phyloP scores from a whole-genome alignment of 2,797 vertebrate species.

The Cyclura pinguis region DNA sequence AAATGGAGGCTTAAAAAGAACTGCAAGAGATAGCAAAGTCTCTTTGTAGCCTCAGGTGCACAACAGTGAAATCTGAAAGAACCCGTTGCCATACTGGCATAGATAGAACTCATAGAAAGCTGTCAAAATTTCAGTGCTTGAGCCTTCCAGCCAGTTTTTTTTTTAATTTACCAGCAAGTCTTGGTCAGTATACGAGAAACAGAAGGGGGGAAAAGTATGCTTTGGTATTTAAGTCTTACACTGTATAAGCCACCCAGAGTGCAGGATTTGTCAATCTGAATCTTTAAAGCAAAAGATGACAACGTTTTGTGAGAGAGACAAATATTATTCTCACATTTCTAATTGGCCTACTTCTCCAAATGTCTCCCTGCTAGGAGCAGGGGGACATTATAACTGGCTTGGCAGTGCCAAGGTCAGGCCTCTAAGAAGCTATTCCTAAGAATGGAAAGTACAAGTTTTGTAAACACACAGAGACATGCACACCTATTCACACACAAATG shows the following conservation, averaged over 20 bases:
- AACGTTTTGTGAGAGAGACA: constrained; percentile 22
- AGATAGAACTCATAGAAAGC: not conserved
- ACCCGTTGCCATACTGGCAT: constrained; percentile 11
- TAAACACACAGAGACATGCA: not conserved
- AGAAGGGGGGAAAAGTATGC: not conserved
- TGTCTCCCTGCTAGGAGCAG: not conserved
- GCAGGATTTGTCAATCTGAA: not conserved
- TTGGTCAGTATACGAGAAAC: not conserved
- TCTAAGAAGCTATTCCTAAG: constrained; percentile 27
- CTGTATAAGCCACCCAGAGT: not conserved
- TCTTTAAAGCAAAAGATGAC: not conserved
- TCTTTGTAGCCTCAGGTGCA: constrained; percentile 30
- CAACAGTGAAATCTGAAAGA: constrained; percentile 28
- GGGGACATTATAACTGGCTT: not conserved
- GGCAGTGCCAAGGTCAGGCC: not conserved
- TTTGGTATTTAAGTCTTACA: not conserved
- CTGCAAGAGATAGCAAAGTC: constrained; percentile 27
- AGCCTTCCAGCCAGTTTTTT: constrained; percentile 6
- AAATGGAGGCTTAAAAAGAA: constrained; percentile 12
- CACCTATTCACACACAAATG: not conserved
- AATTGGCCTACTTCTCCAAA: not conserved
- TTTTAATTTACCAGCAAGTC: not conserved
- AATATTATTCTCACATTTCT: constrained; percentile 25
- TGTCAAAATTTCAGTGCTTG: not conserved
- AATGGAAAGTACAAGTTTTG: not conserved